These are phyloP conservation scores for Tipula vernalis DNA, from an alignment of 2,888 invertebrate species.

Conservation along the genomic window DNA sequence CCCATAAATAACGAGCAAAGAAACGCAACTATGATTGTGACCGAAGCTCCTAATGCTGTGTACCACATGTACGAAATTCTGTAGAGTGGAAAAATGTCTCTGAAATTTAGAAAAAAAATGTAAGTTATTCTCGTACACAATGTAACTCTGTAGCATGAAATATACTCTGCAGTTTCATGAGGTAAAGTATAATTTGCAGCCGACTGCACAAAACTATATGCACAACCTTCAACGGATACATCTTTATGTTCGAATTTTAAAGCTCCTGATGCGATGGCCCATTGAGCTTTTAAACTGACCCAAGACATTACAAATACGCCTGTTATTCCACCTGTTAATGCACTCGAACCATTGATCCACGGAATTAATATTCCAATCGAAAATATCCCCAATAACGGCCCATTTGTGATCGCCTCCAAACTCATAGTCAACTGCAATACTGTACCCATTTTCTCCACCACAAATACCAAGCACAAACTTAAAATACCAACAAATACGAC, in stretches of 20 bases:
- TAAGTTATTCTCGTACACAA: too few relatives aligned
- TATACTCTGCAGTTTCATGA: conserved; percentile 21
- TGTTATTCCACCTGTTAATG: conserved; percentile 43
- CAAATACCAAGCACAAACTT: conserved; percentile 52
- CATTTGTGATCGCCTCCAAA: conserved; percentile 55
- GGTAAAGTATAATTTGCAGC: conserved; percentile 19
- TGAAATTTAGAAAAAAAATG: conserved; percentile 16
- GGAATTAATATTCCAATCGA: conserved; percentile 57
- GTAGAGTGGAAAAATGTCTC: conserved; percentile 39
- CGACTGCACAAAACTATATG: conserved; percentile 42
- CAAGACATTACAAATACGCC: conserved; percentile 45
- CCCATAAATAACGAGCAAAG: conserved; percentile 27
- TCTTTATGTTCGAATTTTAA: conserved; percentile 53
- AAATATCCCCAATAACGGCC: conserved; percentile 52
- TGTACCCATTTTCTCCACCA: conserved; percentile 66
- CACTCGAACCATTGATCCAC: conserved; percentile 52
- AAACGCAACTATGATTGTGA: conserved; percentile 40
- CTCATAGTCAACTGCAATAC: conserved; percentile 54
- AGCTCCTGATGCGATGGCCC: conserved; percentile 47
- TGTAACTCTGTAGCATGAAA: not conserved
- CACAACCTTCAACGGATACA: conserved; percentile 47
- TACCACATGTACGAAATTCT: conserved; percentile 74
- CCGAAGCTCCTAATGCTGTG: conserved; percentile 45
- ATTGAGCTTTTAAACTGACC: conserved; percentile 48
- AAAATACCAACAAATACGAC: conserved; percentile 55